Percentiles rank a stretch among this genome's conserved stretches.
Evolutionary conservation across 2,797 vertebrate genomes (phyloP).

Genomic region (Vespertilio murinus): DNA sequence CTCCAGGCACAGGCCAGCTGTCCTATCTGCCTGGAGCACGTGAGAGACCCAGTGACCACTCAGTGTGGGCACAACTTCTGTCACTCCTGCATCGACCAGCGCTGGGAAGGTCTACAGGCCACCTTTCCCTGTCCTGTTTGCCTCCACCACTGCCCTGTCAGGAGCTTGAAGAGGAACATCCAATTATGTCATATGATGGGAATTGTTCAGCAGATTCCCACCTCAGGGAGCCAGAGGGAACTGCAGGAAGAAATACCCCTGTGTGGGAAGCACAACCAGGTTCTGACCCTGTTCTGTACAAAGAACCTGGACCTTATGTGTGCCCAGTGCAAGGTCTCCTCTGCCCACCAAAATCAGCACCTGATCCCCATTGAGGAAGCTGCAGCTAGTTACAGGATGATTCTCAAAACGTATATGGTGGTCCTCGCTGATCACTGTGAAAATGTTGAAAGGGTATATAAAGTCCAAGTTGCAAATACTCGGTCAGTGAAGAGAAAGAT

Average conservation of each 20-base stretch:
- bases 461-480: neutral
- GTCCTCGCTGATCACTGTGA: too few relatives aligned
- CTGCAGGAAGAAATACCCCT: neutral
- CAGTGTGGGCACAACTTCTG: neutral
- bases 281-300: neutral
- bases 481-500: too few relatives aligned
- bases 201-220: neutral
- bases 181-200: neutral
- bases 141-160: too few relatives aligned
- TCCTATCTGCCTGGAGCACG: neutral
- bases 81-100: too few relatives aligned
- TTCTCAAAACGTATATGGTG: neutral
- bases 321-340: slow-evolving; percentile 84
- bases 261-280: slow-evolving; percentile 83
- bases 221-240: neutral
- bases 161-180: too few relatives aligned
- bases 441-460: neutral
- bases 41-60: neutral
- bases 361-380: slow-evolving; percentile 77
- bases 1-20: neutral
- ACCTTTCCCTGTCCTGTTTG: too few relatives aligned
- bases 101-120: too few relatives aligned
- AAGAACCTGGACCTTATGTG: slow-evolving; percentile 85
- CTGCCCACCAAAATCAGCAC: slow-evolving; percentile 82
- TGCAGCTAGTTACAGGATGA: neutral